Evolutionary conservation across 2,888 invertebrate species (phyloP).

Genomic region (Macaria notata): DNA sequence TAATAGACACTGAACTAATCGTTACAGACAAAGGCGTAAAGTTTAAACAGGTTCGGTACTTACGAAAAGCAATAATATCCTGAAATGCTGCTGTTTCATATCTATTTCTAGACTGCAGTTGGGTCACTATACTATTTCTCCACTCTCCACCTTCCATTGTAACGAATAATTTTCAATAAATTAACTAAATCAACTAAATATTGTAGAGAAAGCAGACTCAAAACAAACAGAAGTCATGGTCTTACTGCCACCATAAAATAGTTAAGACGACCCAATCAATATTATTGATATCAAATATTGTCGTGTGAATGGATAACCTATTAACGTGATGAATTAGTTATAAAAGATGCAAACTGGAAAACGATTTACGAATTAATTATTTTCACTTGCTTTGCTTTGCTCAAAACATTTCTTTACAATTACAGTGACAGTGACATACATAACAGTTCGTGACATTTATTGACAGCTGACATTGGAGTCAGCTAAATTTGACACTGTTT

Average conservation of each 20-base stretch:
- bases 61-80: slow-evolving; percentile 91
- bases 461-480: background rate
- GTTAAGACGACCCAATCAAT: background rate
- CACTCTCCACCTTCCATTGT: slow-evolving; percentile 82
- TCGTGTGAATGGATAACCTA: slow-evolving; percentile 9
- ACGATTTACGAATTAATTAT: slow-evolving; percentile 7
- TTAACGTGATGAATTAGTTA: slow-evolving; percentile 2
- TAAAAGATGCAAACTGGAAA: slow-evolving; percentile 10
- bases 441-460: background rate
- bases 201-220: slow-evolving; percentile 48
- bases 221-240: slow-evolving; percentile 73
- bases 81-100: slow-evolving; percentile 88
- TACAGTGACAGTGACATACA: background rate
- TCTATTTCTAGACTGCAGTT: slow-evolving; percentile 88
- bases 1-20: slow-evolving; percentile 9
- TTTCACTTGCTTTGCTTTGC: slow-evolving; percentile 5
- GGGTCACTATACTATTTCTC: slow-evolving; percentile 87
- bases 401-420: background rate
- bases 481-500: too few species aligned
- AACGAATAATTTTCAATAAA: slow-evolving; percentile 35
- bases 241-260: slow-evolving; percentile 19
- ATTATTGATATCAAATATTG: slow-evolving; percentile 5
- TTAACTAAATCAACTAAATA: slow-evolving; percentile 42
- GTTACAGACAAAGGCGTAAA: slow-evolving; percentile 35
- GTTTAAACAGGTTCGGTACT: slow-evolving; percentile 74